Evolutionary conservation across 2,888 invertebrate genomes (phyloP).

Genomic region (Eupithecia tripunctaria): DNA sequence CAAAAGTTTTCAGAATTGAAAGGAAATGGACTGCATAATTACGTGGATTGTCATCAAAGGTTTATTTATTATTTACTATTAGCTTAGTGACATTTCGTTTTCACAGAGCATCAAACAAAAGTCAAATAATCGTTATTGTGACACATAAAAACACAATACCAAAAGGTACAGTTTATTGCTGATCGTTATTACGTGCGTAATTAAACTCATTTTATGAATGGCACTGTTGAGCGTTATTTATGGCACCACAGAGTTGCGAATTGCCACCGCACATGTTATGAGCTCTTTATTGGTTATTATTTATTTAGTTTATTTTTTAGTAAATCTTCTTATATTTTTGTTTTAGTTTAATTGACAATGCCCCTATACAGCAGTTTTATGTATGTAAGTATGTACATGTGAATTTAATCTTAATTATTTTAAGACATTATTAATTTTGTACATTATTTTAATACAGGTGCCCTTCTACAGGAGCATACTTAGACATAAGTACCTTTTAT

Average conservation of each 20-base stretch:
- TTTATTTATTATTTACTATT: background rate
- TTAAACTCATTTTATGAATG: conserved; percentile 11
- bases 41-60: background rate
- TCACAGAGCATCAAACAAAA: conserved; percentile 6
- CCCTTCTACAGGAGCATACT: too few relatives aligned
- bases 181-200: conserved; percentile 15
- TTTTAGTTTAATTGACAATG: too few relatives aligned
- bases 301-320: too few relatives aligned
- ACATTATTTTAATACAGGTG: too few relatives aligned
- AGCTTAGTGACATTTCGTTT: background rate
- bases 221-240: conserved; percentile 11
- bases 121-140: conserved; percentile 6
- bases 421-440: too few relatives aligned
- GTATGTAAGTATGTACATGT: too few relatives aligned
- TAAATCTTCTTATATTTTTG: too few relatives aligned
- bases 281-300: background rate
- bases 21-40: background rate
- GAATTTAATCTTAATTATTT: too few relatives aligned
- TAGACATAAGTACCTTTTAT: too few relatives aligned
- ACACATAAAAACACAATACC: conserved; percentile 12
- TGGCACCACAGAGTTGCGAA: background rate
- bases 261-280: background rate
- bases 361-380: too few relatives aligned
- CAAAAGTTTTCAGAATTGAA: background rate
- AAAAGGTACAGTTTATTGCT: conserved; percentile 13